A percentile compares a stretch with the other conserved stretches of the same genome.
phyloP scores from a whole-genome alignment of 2,888 invertebrate genomes.

The Therioaphis trifolii region DNA sequence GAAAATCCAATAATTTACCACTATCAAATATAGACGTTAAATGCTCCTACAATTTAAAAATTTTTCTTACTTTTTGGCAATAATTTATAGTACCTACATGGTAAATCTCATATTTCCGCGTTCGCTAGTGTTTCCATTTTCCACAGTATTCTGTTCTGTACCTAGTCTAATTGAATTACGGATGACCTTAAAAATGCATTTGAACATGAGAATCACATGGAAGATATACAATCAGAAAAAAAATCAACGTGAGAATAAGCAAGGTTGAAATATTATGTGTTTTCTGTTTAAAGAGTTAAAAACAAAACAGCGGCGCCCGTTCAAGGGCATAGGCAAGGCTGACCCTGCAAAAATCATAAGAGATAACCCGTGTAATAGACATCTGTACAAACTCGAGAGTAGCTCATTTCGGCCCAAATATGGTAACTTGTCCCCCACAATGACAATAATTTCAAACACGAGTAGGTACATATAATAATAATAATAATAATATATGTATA shows the following conservation, averaged over 20 bases:
- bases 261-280: constrained; percentile 41
- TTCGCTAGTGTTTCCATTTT: constrained; percentile 21
- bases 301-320: constrained; percentile 50
- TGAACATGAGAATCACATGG: neutral
- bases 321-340: constrained; percentile 53
- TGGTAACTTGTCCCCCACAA: constrained; percentile 58
- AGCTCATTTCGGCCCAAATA: constrained; percentile 57
- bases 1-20: no score
- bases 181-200: constrained; percentile 25
- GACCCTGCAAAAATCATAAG: constrained; percentile 43
- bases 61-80: no score
- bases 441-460: constrained; percentile 37
- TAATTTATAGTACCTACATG: no score
- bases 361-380: constrained; percentile 37
- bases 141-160: neutral
- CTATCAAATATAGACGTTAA: no score
- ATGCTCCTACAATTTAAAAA: no score
- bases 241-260: constrained; percentile 38
- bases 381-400: constrained; percentile 14
- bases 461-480: no score
- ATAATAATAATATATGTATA: no score
- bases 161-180: constrained; percentile 45
- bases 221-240: constrained; percentile 31
- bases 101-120: constrained; percentile 5
- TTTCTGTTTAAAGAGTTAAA: constrained; percentile 53